phyloP scores from a whole-genome alignment of 2,888 invertebrate genomes.

The Sphaerophoria rueppellii region DNA sequence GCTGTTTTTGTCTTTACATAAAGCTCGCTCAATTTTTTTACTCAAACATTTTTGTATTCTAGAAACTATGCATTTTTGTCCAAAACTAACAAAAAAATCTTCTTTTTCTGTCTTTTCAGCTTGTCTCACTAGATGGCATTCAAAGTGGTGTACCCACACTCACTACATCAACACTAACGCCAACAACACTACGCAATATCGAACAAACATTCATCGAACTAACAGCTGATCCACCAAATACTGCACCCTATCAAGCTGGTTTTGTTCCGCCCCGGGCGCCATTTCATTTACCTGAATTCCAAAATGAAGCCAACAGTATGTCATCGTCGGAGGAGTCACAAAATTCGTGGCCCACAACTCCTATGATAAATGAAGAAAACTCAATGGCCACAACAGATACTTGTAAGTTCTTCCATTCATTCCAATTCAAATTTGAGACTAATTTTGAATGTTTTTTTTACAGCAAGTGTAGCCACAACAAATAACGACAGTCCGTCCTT shows the following conservation, averaged over 20 bases:
- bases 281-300: conserved; percentile 75
- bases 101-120: conserved; percentile 84
- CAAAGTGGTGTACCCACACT: conserved; percentile 95
- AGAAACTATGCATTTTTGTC: neutral
- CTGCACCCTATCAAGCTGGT: conserved; percentile 92
- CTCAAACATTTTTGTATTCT: neutral
- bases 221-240: conserved; percentile 88
- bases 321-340: conserved; percentile 81
- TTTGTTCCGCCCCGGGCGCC: conserved; percentile 93
- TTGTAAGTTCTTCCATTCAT: conserved; percentile 77
- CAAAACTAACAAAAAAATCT: neutral
- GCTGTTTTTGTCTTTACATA: neutral
- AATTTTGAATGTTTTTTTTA: conserved; percentile 44
- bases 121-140: conserved; percentile 92
- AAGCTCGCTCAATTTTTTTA: neutral
- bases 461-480: conserved; percentile 81
- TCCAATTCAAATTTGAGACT: neutral
- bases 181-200: conserved; percentile 95
- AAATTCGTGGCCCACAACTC: conserved; percentile 79
- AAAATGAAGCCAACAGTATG: conserved; percentile 79
- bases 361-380: conserved; percentile 79
- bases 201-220: conserved; percentile 96
- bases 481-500: conserved; percentile 79
- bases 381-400: conserved; percentile 80
- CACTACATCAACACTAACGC: conserved; percentile 96